Evolutionary conservation across 2,113 vertebrate species (phyloP).

Genomic region (Scolopax mira): DNA sequence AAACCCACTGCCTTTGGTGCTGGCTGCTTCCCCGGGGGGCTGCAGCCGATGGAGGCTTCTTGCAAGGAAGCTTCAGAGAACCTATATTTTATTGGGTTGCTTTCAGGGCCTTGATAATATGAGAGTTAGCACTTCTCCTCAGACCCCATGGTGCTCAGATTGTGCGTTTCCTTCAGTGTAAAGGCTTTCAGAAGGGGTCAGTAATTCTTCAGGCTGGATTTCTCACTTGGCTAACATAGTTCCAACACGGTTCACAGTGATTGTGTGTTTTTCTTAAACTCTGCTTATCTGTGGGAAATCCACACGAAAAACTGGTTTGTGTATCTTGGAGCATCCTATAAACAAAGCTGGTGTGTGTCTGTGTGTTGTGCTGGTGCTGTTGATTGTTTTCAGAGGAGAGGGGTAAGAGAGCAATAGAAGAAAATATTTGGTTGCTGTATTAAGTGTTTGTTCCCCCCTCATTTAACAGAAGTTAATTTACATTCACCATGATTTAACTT

Average conservation of each 20-base stretch:
- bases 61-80: slow-evolving; percentile 3
- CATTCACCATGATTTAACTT: not conserved
- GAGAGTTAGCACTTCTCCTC: not conserved
- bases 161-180: not conserved
- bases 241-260: not conserved
- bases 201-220: not conserved
- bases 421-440: not conserved
- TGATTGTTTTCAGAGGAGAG: not conserved
- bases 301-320: not conserved
- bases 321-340: not conserved
- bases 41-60: not conserved
- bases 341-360: not conserved
- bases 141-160: not conserved
- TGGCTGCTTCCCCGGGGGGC: not conserved
- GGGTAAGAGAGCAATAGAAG: not conserved
- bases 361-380: not conserved
- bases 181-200: not conserved
- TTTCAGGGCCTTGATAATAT: not conserved
- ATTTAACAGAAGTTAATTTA: not conserved
- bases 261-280: not conserved
- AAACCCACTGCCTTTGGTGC: not conserved
- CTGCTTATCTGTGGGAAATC: not conserved
- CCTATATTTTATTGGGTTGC: not conserved
- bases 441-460: not conserved
- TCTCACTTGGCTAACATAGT: not conserved